Base-by-base conservation (phyloP, 2,797 vertebrate species). In the Myotis daubentonii region DNA sequence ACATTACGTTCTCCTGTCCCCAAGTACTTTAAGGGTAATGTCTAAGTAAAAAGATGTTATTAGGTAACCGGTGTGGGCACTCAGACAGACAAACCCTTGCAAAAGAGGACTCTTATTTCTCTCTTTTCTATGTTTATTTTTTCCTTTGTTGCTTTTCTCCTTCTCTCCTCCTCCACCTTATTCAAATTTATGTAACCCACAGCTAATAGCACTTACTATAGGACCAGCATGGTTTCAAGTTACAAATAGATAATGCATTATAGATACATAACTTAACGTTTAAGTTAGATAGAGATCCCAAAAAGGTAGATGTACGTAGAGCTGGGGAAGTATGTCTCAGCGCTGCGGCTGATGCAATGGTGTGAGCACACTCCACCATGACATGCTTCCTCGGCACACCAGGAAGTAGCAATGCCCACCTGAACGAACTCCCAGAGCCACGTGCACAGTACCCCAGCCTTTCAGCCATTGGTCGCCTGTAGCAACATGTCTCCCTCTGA, bases 11-110 rank as follows among this genome's bases (percentile, higher is more conserved):
- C 20, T 47, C 15, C 19, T 1, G 9, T 19, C 19, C 44, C 23
- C 17, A 51, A 4, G 20, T 22, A 5, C 6, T 19, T 44, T 4
- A 1, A 86, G 15, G 25, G 6, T 0, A 28, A 36, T 22, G 1
- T 16, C 0, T 30, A 80, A 47, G 13, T 47, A 47, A 11, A 68
- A 82, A 95, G 44, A 55, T 19, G 6, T 12, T 1, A 4, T 81
- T 82, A 72, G 53, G 62, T 75, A 66, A 80, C 23, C 11, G 57
- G 51, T 44, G 3, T 74, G 22, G 23, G 19, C 7, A 60, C 25
- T 11, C 44, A 92, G n/a, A 83, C 38, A 93, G 60, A 66, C 9
- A 86, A 65, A 53, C 5, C 49, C 33, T 55, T 91, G 94, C 41
- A 51, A 71, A 93, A 90, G n/a, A 75, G 0, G 33, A 55, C 3